Percentiles rank a stretch among this genome's conserved stretches.
Conservation (phyloP, 2,797 vertebrate species). For the Acanthopagrus latus region DNA sequence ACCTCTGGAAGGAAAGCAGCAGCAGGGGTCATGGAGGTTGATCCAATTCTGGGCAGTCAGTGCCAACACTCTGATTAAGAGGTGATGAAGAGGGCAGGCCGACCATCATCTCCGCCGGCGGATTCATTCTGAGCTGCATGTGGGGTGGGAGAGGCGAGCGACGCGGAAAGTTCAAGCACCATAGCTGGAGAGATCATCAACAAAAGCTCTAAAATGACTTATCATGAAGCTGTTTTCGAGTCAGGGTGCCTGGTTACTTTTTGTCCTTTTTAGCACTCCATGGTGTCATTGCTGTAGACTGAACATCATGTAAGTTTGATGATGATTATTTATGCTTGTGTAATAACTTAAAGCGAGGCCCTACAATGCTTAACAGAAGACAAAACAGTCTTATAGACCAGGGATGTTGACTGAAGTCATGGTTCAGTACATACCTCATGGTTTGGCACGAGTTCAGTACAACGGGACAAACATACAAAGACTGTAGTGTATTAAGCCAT, state of each 20-base stretch:
- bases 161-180: conserved; percentile 38
- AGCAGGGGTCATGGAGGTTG: conserved; percentile 73
- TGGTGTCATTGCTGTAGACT: background rate
- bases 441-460: no score
- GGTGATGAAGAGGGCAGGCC: conserved; percentile 72
- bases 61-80: conserved; percentile 78
- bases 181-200: conserved; percentile 37
- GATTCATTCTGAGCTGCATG: conserved; percentile 43
- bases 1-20: conserved; percentile 74
- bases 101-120: conserved; percentile 56
- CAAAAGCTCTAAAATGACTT: background rate
- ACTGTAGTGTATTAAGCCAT: no score
- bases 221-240: conserved; percentile 11
- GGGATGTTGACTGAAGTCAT: no score
- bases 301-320: background rate
- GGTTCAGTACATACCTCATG: no score
- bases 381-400: no score
- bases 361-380: background rate
- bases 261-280: background rate
- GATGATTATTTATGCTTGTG: conserved; percentile 3
- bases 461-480: no score
- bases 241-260: background rate
- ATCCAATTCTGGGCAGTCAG: conserved; percentile 75
- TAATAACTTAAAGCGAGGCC: background rate
- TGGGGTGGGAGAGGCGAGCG: conserved; percentile 20